A percentile compares a stretch with the other conserved stretches of the same genome.
phyloP scores from a whole-genome alignment of 2,113 vertebrate genomes.

The Carassius gibelio region DNA sequence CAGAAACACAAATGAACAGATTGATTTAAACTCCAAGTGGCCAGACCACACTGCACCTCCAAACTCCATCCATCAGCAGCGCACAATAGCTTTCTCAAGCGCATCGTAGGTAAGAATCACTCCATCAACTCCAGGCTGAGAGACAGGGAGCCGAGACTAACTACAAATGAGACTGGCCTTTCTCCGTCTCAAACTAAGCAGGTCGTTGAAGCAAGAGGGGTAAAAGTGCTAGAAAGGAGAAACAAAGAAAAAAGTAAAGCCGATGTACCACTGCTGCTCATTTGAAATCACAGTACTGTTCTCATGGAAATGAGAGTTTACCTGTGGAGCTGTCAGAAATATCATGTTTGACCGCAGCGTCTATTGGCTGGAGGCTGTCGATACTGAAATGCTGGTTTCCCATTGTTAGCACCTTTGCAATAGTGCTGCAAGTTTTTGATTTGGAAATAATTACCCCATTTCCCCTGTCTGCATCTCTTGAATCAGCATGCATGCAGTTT shows the following conservation, averaged over 20 bases:
- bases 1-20: slow-evolving; percentile 70
- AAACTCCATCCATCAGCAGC: slow-evolving; percentile 70
- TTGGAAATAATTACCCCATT: not conserved
- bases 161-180: slow-evolving; percentile 59
- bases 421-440: not conserved
- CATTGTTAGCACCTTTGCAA: not conserved
- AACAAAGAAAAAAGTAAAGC: slow-evolving; percentile 17
- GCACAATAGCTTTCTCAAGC: slow-evolving; percentile 69
- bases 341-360: not conserved
- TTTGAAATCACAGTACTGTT: slow-evolving; percentile 23
- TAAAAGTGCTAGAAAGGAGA: slow-evolving; percentile 1
- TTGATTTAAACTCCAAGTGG: slow-evolving; percentile 69
- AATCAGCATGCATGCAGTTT: not conserved
- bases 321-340: slow-evolving; percentile 32
- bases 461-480: not conserved
- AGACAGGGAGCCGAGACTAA: slow-evolving; percentile 62
- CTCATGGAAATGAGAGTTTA: slow-evolving; percentile 26
- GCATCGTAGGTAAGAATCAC: slow-evolving; percentile 64
- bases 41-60: slow-evolving; percentile 60
- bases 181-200: slow-evolving; percentile 32
- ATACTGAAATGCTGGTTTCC: not conserved
- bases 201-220: not conserved
- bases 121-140: slow-evolving; percentile 63
- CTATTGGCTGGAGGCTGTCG: not conserved
- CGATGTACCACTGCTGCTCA: not conserved